Evolutionary conservation across 2,797 vertebrate species (phyloP).

Genomic region (Botia almorhae): DNA sequence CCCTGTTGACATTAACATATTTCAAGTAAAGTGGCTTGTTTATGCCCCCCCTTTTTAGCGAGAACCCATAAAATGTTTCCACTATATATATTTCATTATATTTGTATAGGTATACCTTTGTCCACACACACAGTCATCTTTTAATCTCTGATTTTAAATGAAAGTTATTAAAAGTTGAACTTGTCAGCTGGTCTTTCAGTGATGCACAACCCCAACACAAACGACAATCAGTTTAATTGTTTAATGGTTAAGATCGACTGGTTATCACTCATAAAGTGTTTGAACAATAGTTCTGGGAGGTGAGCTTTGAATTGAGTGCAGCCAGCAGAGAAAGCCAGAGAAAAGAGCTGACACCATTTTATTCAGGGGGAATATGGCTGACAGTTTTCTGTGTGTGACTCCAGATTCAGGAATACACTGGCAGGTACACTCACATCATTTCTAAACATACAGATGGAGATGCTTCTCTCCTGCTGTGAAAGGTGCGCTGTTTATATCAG

Average conservation of each 20-base stretch:
- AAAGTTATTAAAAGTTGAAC: background rate
- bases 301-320: background rate
- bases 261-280: constrained; percentile 16
- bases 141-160: background rate
- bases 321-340: background rate
- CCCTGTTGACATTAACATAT: too few relatives aligned
- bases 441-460: constrained; percentile 24
- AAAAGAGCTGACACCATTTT: background rate
- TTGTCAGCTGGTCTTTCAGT: constrained; percentile 21
- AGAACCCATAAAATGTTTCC: too few relatives aligned
- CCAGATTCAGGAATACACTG: constrained; percentile 1
- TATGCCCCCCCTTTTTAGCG: too few relatives aligned
- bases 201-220: constrained; percentile 12
- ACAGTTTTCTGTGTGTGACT: constrained; percentile 1
- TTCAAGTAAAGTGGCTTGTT: too few relatives aligned
- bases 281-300: constrained; percentile 5
- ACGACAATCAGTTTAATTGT: background rate
- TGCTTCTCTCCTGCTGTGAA: constrained; percentile 19
- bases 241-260: constrained; percentile 1
- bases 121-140: too few relatives aligned
- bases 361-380: background rate
- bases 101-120: too few relatives aligned
- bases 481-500: constrained; percentile 7
- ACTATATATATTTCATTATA: too few relatives aligned
- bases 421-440: background rate